A percentile compares a stretch with the other conserved stretches of the same genome.
phyloP scores from a whole-genome alignment of 1,140 invertebrate genomes.

The Drosophila lacertosa region DNA sequence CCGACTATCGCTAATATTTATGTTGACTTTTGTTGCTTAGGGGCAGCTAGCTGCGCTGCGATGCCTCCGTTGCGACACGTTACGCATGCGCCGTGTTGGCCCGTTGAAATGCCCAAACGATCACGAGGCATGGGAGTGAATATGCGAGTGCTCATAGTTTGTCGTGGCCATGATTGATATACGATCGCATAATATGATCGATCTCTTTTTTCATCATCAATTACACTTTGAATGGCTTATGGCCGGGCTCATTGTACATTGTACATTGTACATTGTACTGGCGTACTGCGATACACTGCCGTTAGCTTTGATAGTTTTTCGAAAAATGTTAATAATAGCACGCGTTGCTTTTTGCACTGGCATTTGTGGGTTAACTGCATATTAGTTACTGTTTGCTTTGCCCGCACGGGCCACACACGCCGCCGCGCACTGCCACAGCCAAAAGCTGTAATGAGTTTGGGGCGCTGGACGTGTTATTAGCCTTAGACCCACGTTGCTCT shows the following conservation, averaged over 20 bases:
- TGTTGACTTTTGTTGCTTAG: conserved; percentile 57
- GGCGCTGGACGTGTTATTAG: conserved; percentile 58
- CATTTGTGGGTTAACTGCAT: conserved; percentile 80
- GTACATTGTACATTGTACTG: no score
- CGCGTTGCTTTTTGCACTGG: conserved; percentile 64
- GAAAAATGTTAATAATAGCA: conserved; percentile 68
- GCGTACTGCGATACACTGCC: conserved; percentile 41
- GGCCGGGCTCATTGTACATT: conserved; percentile 68
- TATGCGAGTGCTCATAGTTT: conserved; percentile 56
- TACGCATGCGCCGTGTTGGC: conserved; percentile 71
- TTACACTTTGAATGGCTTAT: conserved; percentile 75
- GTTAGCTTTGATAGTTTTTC: conserved; percentile 71
- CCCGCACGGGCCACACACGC: conserved; percentile 51
- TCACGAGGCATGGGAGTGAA: conserved; percentile 1
- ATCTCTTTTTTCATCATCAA: conserved; percentile 82
- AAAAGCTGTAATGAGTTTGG: conserved; percentile 31
- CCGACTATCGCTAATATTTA: conserved; percentile 52
- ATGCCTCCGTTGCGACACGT: conserved; percentile 74
- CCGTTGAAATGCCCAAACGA: conserved; percentile 15
- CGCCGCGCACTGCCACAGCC: conserved; percentile 5
- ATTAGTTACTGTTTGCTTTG: conserved; percentile 71
- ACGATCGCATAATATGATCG: conserved; percentile 78
- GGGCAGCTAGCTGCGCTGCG: conserved; percentile 56
- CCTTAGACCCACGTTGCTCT: conserved; percentile 21
- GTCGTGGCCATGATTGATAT: conserved; percentile 80